phyloP scores from a whole-genome alignment of 2,888 invertebrate species.

The Phrixothrix hirtus region DNA sequence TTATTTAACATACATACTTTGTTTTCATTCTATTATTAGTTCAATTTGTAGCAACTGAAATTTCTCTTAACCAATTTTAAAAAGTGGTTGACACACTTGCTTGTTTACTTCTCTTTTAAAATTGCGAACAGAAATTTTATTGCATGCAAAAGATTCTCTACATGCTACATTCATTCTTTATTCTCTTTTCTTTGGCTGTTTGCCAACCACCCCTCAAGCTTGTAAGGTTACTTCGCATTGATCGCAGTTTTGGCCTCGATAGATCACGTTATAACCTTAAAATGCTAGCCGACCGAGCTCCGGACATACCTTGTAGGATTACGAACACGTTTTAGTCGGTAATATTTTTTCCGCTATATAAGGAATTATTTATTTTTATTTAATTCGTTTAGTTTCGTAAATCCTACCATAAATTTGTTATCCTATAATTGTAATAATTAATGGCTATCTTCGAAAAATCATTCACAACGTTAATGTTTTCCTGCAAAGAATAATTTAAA shows the following conservation, averaged over 20 bases:
- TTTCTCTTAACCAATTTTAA: neutral
- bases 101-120: conserved; percentile 3
- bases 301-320: conserved; percentile 9
- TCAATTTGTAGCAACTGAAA: conserved; percentile 1
- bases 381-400: too few relatives aligned
- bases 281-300: conserved; percentile 29
- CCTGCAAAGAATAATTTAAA: neutral
- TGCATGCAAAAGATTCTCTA: too few relatives aligned
- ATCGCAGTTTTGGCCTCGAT: conserved; percentile 36
- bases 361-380: conserved; percentile 5
- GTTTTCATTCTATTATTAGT: neutral
- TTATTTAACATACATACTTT: neutral
- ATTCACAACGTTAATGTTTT: neutral
- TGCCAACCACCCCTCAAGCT: conserved; percentile 22
- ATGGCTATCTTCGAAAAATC: too few relatives aligned
- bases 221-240: conserved; percentile 33
- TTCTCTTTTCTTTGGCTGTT: conserved; percentile 21
- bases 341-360: conserved; percentile 1
- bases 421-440: too few relatives aligned
- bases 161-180: conserved; percentile 13
- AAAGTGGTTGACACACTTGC: conserved; percentile 12
- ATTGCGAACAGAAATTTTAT: too few relatives aligned
- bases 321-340: conserved; percentile 8
- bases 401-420: too few relatives aligned
- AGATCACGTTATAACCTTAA: conserved; percentile 37